phyloP scores from a whole-genome alignment of 1,140 invertebrate species.

The Samia ricini region DNA sequence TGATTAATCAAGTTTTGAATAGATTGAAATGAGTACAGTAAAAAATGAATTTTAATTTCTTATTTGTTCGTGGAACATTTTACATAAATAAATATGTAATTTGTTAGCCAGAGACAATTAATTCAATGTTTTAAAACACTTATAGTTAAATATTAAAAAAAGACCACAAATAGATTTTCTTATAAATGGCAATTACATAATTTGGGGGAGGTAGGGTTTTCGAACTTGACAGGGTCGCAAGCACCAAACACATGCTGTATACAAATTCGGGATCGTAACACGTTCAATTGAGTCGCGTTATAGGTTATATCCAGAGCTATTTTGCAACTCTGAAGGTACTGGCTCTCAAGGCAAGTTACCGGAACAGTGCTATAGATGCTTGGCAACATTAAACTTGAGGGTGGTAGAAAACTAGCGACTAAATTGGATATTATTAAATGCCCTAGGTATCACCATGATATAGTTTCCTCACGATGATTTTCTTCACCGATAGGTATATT shows the following conservation, averaged over 20 bases:
- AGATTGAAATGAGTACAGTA: not conserved
- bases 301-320: too few species aligned
- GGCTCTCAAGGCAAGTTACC: not conserved
- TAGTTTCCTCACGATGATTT: not conserved
- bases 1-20: slow-evolving; percentile 2
- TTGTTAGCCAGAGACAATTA: not conserved
- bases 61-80: not conserved
- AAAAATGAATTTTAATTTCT: not conserved
- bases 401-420: not conserved
- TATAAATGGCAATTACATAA: too few species aligned
- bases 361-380: not conserved
- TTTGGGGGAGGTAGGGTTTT: too few species aligned
- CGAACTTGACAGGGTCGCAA: too few species aligned
- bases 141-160: too few species aligned
- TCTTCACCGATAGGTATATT: too few species aligned
- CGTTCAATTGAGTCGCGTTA: not conserved
- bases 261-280: too few species aligned
- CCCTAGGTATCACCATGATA: not conserved
- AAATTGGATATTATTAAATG: not conserved
- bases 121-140: not conserved
- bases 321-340: not conserved
- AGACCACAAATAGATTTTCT: too few species aligned
- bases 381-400: not conserved
- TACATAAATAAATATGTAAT: not conserved
- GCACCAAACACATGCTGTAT: too few species aligned